Evolutionary conservation across 2,113 vertebrate genomes (phyloP).

Genomic region (Drymodes brunneopygia): DNA sequence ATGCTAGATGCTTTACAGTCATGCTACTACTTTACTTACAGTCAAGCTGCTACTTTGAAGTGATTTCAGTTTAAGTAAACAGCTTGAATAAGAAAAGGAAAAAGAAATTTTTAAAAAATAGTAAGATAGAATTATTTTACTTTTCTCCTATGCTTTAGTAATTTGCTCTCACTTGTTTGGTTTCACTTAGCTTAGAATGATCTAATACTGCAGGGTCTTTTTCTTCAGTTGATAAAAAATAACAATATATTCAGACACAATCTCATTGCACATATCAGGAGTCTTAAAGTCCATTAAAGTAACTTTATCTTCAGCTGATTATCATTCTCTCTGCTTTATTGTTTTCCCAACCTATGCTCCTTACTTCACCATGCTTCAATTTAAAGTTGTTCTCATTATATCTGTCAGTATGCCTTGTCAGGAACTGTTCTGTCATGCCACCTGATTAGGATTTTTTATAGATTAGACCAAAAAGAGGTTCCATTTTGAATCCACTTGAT

Average conservation of each 20-base stretch:
- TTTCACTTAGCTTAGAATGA: background rate
- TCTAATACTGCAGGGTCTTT: background rate
- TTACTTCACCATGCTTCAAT: background rate
- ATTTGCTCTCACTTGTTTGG: background rate
- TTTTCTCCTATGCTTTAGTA: accelerated
- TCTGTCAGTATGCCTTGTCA: slow-evolving; percentile 1
- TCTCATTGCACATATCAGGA: background rate
- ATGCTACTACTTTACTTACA: background rate
- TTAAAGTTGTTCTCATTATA: slow-evolving; percentile 17
- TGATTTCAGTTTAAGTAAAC: background rate
- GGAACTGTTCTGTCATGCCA: background rate
- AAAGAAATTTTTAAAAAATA: accelerated
- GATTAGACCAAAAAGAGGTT: background rate
- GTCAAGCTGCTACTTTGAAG: background rate
- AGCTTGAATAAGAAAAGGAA: background rate
- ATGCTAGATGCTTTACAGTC: background rate
- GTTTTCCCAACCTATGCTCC: background rate
- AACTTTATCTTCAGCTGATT: slow-evolving; percentile 7
- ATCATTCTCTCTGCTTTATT: background rate
- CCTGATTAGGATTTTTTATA: background rate
- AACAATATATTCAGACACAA: background rate
- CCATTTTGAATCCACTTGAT: background rate
- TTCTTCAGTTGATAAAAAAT: background rate
- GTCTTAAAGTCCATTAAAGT: background rate
- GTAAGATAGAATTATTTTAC: background rate